Evolutionary conservation across 2,888 invertebrate species (phyloP).

Genomic region (Iselma pallidipennis): DNA sequence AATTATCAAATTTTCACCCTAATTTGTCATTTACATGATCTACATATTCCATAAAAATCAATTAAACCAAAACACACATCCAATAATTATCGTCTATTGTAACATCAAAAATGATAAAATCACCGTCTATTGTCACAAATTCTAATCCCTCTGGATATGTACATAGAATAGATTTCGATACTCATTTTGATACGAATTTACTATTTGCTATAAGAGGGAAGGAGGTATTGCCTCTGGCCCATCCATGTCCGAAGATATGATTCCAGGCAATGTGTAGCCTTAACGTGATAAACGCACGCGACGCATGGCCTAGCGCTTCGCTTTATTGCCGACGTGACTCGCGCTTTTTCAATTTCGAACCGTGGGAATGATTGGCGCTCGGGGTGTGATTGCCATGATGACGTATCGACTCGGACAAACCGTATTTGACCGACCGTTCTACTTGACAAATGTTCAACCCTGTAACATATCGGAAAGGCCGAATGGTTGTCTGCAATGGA

Average conservation of each 20-base stretch:
- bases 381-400: conserved; percentile 58
- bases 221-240: conserved; percentile 3
- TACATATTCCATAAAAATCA: too few species aligned
- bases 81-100: too few species aligned
- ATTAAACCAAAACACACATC: too few species aligned
- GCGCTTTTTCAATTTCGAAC: conserved; percentile 59
- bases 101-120: too few species aligned
- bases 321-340: conserved; percentile 58
- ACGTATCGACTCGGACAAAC: conserved; percentile 54
- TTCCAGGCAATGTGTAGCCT: conserved; percentile 43
- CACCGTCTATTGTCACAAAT: too few species aligned
- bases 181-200: conserved; percentile 24
- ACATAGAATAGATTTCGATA: too few species aligned
- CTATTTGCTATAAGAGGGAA: not conserved
- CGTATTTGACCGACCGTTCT: conserved; percentile 47
- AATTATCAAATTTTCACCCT: too few species aligned
- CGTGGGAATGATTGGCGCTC: conserved; percentile 57
- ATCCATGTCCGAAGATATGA: conserved; percentile 38
- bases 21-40: too few species aligned
- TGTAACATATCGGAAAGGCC: conserved; percentile 39
- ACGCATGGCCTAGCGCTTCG: conserved; percentile 54
- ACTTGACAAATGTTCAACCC: conserved; percentile 49
- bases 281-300: conserved; percentile 55
- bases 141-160: too few species aligned
- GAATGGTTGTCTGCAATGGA: conserved; percentile 30